These are phyloP conservation scores for Rhinogobio ventralis DNA, from an alignment of 2,797 vertebrate species.

Conservation along the genomic window DNA sequence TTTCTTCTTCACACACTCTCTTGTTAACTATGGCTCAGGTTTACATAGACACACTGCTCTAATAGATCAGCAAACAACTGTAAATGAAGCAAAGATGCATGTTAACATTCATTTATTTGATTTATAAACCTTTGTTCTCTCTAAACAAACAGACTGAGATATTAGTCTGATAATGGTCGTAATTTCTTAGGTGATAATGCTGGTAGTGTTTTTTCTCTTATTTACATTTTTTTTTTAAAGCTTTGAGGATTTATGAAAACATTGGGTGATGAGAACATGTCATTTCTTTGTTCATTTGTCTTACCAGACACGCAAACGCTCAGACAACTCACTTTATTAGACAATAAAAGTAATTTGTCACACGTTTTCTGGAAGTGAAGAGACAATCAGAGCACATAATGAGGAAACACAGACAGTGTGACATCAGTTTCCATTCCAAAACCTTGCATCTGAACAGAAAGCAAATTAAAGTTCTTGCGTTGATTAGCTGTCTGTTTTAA, in stretches of 20 bases:
- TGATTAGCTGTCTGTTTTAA: not conserved
- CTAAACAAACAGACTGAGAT: not conserved
- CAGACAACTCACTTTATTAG: conserved; percentile 4
- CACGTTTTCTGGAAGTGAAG: not conserved
- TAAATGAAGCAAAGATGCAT: not conserved
- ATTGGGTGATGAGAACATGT: not conserved
- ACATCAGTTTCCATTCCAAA: not conserved
- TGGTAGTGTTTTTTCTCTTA: not conserved
- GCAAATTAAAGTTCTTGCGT: not conserved
- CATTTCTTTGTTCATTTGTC: not conserved
- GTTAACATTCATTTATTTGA: not conserved
- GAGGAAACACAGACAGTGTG: conserved; percentile 13
- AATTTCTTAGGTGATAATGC: not conserved
- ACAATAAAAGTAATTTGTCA: conserved; percentile 7
- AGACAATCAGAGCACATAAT: not conserved
- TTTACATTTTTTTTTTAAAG: not conserved
- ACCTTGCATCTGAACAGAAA: not conserved
- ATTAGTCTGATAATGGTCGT: not conserved
- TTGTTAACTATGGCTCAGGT: not conserved
- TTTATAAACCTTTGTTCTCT: not conserved
- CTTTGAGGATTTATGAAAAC: not conserved
- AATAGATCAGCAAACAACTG: not conserved
- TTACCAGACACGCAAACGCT: not conserved
- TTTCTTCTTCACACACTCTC: not conserved
- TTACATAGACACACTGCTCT: not conserved